phyloP scores from a whole-genome alignment of 2,797 vertebrate species.

The Acanthornis magna region DNA sequence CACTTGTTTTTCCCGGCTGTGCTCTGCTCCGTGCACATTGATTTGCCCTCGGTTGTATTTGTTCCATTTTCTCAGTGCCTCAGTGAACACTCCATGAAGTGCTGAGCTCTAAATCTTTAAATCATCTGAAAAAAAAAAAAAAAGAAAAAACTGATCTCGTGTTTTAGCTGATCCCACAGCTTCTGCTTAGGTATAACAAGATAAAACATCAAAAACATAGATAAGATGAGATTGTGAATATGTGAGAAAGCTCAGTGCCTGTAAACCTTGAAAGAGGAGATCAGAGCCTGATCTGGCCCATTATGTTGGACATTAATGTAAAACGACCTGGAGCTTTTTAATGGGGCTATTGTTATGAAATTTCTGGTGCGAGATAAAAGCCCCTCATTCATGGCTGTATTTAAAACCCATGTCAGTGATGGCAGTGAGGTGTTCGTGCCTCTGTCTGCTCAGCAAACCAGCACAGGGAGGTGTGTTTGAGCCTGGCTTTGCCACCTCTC shows the following conservation, averaged over 20 bases:
- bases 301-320: background rate
- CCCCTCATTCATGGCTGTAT: background rate
- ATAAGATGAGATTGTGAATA: background rate
- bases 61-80: background rate
- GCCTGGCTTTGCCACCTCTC: background rate
- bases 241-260: background rate
- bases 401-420: background rate
- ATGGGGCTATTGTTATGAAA: background rate
- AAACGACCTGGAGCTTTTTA: background rate
- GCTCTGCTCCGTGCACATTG: background rate
- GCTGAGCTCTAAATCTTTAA: background rate
- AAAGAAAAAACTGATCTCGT: background rate
- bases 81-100: background rate
- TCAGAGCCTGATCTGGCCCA: background rate
- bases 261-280: background rate
- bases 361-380: background rate
- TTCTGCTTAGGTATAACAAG: background rate
- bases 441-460: background rate
- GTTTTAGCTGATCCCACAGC: background rate
- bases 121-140: background rate
- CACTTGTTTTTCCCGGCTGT: background rate
- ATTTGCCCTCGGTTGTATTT: background rate
- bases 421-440: background rate
- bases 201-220: background rate
- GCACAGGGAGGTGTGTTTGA: accelerated